Conservation (phyloP, 2,113 vertebrate species). For the Axis porcinus region DNA sequence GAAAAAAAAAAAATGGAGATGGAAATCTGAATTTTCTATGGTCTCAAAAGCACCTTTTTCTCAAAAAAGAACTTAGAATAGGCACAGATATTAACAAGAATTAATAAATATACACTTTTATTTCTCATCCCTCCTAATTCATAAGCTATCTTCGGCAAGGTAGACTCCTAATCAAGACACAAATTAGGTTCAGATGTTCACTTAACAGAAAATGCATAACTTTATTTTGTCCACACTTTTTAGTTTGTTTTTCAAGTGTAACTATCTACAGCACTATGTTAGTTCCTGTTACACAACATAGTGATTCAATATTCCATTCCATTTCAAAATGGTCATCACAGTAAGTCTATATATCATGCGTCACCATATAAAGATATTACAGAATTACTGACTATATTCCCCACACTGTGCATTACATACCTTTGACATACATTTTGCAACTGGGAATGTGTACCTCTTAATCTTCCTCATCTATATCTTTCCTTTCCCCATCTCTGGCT, state of each 20-base stretch:
- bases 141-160: neutral
- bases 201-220: neutral
- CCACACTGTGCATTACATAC: neutral
- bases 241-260: neutral
- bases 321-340: neutral
- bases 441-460: neutral
- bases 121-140: neutral
- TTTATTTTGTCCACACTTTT: neutral
- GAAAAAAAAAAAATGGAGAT: neutral
- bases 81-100: neutral
- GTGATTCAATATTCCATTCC: neutral
- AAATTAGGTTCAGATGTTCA: neutral
- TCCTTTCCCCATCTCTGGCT: neutral
- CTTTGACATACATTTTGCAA: neutral
- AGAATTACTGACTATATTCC: neutral
- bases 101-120: neutral
- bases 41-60: neutral
- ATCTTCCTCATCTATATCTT: neutral
- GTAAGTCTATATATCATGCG: neutral
- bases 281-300: neutral
- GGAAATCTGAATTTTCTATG: neutral
- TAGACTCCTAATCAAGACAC: neutral
- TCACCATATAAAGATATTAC: neutral
- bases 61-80: neutral
- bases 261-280: neutral